These are phyloP conservation scores for Melolontha melolontha DNA, from an alignment of 2,888 invertebrate species.

Conservation along the genomic window DNA sequence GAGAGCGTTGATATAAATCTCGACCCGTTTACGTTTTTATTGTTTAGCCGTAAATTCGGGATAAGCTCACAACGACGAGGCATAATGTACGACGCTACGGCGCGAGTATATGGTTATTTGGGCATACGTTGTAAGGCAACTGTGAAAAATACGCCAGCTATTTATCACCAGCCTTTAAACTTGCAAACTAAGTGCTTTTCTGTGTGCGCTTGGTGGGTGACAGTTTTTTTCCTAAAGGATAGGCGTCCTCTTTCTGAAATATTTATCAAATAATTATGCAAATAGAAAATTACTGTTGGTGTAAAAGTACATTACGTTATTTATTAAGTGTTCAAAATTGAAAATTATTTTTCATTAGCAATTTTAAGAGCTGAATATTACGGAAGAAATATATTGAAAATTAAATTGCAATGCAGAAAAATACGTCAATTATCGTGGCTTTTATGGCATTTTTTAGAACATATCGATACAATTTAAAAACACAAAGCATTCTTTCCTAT, in stretches of 20 bases:
- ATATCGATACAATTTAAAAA: no score
- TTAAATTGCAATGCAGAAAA: no score
- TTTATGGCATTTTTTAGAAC: no score
- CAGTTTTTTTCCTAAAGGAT: conserved; percentile 9
- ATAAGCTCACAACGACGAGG: conserved; percentile 5
- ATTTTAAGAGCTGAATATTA: no score
- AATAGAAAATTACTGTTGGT: conserved; percentile 5
- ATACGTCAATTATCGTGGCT: no score
- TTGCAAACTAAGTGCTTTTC: conserved; percentile 34
- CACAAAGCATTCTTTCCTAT: no score
- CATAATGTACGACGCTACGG: neutral
- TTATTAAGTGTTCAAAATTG: neutral
- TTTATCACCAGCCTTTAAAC: conserved; percentile 23
- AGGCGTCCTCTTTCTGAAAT: neutral
- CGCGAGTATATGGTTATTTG: conserved; percentile 1
- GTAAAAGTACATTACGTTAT: neutral
- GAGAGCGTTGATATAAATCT: conserved; percentile 5
- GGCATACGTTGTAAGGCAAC: conserved; percentile 21
- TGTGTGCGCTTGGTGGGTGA: conserved; percentile 21
- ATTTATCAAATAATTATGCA: conserved; percentile 16
- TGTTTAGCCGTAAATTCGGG: conserved; percentile 24
- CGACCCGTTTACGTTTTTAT: conserved; percentile 20
- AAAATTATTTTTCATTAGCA: neutral
- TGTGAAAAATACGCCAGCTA: conserved; percentile 14
- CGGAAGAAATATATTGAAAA: no score